Evolutionary conservation across 1,140 invertebrate genomes (phyloP).

Genomic region (Pogonomyrmex barbatus): DNA sequence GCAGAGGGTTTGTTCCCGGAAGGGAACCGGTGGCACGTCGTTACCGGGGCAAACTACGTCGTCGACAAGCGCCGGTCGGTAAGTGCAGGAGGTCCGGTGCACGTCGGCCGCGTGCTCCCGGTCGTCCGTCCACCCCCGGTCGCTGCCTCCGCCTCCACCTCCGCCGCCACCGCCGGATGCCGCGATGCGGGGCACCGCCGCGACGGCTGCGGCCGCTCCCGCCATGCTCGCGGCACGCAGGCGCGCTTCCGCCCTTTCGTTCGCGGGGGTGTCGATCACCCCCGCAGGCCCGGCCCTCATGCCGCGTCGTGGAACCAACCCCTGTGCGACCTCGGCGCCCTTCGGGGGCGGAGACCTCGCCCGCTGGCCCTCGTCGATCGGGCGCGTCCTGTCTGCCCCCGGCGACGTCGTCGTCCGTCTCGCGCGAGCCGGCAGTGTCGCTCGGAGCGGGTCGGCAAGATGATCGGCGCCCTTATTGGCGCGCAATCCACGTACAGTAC

Average conservation of each 20-base stretch:
- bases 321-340: constrained; percentile 14
- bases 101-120: constrained; percentile 62
- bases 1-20: constrained; percentile 75
- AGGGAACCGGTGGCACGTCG: constrained; percentile 76
- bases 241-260: constrained; percentile 64
- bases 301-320: constrained; percentile 51
- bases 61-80: constrained; percentile 75
- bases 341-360: constrained; percentile 46
- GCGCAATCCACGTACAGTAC: constrained; percentile 33
- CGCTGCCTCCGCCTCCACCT: background rate
- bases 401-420: constrained; percentile 33
- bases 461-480: constrained; percentile 70
- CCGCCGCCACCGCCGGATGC: constrained; percentile 28
- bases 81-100: constrained; percentile 75
- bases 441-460: constrained; percentile 74
- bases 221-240: constrained; percentile 59
- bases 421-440: constrained; percentile 68
- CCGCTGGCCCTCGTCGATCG: constrained; percentile 31
- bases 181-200: constrained; percentile 34
- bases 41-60: constrained; percentile 77
- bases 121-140: constrained; percentile 62
- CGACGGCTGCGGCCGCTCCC: constrained; percentile 12
- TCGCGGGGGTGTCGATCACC: constrained; percentile 58
- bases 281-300: constrained; percentile 57
- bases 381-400: constrained; percentile 37